Evolutionary conservation across 2,797 vertebrate genomes (phyloP).

Genomic region (Phylloscopus collybita): DNA sequence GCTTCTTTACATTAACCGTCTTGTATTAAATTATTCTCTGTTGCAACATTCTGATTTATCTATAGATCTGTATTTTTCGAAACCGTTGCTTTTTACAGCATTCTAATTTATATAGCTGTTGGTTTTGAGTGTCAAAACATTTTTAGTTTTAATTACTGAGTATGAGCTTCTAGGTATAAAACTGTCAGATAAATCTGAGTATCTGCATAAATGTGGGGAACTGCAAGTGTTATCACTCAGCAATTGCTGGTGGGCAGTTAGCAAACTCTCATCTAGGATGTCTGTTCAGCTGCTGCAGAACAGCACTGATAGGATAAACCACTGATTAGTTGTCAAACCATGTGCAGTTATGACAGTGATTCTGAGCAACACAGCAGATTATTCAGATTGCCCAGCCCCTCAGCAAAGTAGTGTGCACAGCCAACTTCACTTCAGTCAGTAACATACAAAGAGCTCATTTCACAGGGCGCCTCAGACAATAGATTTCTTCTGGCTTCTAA

Average conservation of each 20-base stretch:
- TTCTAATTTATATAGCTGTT: slow-evolving; percentile 77
- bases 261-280: slow-evolving; percentile 18
- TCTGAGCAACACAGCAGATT: neutral
- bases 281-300: neutral
- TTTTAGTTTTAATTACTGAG: slow-evolving; percentile 79
- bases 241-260: slow-evolving; percentile 67
- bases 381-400: neutral
- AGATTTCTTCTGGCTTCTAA: neutral
- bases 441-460: neutral
- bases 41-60: slow-evolving; percentile 72
- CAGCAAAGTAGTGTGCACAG: neutral
- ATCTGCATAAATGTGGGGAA: slow-evolving; percentile 69
- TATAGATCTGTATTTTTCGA: slow-evolving; percentile 72
- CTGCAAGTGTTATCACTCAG: slow-evolving; percentile 66
- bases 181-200: slow-evolving; percentile 77
- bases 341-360: neutral
- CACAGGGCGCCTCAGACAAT: neutral
- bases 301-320: neutral
- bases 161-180: slow-evolving; percentile 75
- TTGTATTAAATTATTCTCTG: slow-evolving; percentile 60
- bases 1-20: slow-evolving; percentile 38
- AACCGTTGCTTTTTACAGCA: slow-evolving; percentile 65
- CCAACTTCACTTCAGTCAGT: neutral
- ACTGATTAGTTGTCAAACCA: neutral
- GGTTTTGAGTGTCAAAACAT: slow-evolving; percentile 77